Base-by-base conservation (phyloP, 2,797 vertebrate genomes). In the Cirrhinus mrigala region DNA sequence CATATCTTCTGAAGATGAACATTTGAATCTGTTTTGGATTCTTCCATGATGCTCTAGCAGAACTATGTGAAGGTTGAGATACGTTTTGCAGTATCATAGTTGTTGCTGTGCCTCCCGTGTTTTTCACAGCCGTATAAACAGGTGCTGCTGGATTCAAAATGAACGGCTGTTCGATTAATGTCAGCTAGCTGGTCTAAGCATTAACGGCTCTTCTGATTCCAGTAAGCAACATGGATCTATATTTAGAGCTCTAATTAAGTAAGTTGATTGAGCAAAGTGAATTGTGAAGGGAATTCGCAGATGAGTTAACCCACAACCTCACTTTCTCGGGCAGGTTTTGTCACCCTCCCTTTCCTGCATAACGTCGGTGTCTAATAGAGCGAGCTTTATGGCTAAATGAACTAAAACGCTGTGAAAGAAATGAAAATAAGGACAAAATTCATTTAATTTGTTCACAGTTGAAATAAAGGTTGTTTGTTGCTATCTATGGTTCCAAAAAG, bases 191-290 rank as follows among this genome's bases (percentile, higher is more conserved):
- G 86, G 81, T 87, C 84, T 64, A 88, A 85, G 81, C 74, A 44
- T 81, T 92, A 92, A 93, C 94, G 88, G 90, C 90, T 91, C 91
- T 90, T 87, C 91, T 89, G 88, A 76, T 60, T 90, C 48, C 86
- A 88, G 69, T 71, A 87, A 87, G 87, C 88, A 85, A 70, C 85
- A 85, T 86, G 79, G 85, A 48, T 89, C 93, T 94, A 93, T 94
- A 93, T 94, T 90, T 92, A 91, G 93, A 91, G 58, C 89, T 78
- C 87, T 88, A 12, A 54, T 88, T 90, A 86, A 60, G 76, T 85
- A 73, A 88, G 88, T 90, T 91, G 92, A 92, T 92, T 93, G 92
- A 93, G 92, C 90, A 92, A 89, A 82, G 91, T 92, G 91, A 93
- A 91, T 90, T 74, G 18, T 69, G 88, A 89, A 89, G 87, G 88